Evolutionary conservation across 2,113 vertebrate species (phyloP).

Genomic region (Candoia aspera): DNA sequence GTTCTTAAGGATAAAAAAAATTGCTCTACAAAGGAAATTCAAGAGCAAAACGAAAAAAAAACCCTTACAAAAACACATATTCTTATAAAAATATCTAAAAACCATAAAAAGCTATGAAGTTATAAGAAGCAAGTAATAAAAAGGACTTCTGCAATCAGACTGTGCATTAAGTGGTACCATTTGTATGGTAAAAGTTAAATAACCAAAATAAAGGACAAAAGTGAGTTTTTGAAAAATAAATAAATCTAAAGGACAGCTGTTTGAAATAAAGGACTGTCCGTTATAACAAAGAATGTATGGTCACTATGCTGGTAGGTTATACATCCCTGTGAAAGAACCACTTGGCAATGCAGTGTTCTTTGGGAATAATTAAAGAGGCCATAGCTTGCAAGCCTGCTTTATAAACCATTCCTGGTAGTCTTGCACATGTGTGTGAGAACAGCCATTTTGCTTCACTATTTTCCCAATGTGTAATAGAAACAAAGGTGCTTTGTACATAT

Average conservation of each 20-base stretch:
- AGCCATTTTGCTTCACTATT: neutral
- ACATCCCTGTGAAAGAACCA: neutral
- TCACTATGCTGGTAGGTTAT: too few species aligned
- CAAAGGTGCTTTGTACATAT: neutral
- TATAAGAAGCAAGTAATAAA: neutral
- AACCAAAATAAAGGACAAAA: neutral
- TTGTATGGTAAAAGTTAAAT: neutral
- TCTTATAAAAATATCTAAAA: neutral
- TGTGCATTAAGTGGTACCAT: neutral
- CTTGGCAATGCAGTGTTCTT: neutral
- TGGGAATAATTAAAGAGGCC: neutral
- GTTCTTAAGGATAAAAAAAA: neutral
- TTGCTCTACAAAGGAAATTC: neutral
- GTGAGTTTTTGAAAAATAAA: neutral
- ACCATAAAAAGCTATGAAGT: neutral
- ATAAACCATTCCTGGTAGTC: neutral
- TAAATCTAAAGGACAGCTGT: neutral
- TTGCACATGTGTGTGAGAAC: neutral
- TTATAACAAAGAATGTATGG: neutral
- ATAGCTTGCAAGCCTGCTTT: neutral
- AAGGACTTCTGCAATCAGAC: neutral
- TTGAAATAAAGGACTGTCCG: neutral
- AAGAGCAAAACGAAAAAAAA: neutral
- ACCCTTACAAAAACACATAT: neutral
- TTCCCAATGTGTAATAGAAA: neutral